A percentile compares a stretch with the other conserved stretches of the same genome.
These are phyloP conservation scores for Acrobeloides nanus DNA, from an alignment of 2,888 invertebrate genomes.

Conservation along the genomic window DNA sequence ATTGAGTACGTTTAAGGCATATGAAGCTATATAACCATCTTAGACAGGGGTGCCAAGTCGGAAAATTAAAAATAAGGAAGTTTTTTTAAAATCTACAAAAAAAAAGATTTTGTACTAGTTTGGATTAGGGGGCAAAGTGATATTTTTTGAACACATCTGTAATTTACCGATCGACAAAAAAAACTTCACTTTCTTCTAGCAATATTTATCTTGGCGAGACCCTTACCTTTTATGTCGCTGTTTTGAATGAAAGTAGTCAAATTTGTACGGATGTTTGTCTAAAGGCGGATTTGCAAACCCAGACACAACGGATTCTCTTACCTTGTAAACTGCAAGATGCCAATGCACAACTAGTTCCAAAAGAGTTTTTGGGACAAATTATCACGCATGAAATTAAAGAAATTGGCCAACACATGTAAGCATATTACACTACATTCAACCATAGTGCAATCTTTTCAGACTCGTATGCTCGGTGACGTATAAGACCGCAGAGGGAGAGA, in stretches of 20 bases:
- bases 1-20: conserved; percentile 76
- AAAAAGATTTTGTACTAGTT: too few species aligned
- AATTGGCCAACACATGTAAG: conserved; percentile 88
- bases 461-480: conserved; percentile 93
- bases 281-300: conserved; percentile 85
- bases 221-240: conserved; percentile 91
- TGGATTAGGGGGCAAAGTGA: too few species aligned
- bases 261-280: conserved; percentile 11
- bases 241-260: conserved; percentile 86
- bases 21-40: too few species aligned
- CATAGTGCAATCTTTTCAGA: conserved; percentile 58
- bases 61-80: too few species aligned
- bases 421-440: conserved; percentile 15
- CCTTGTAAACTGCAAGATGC: conserved; percentile 64
- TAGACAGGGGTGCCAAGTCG: too few species aligned
- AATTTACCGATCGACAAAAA: too few species aligned
- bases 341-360: conserved; percentile 63
- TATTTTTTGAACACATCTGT: too few species aligned
- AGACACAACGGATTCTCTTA: conserved; percentile 74
- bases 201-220: conserved; percentile 96
- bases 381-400: conserved; percentile 99
- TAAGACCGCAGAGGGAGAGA: conserved; percentile 62
- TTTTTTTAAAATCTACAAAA: too few species aligned
- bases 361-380: conserved; percentile 83
- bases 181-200: conserved; percentile 57